Conservation (phyloP, 2,888 invertebrate genomes). For the Aporophyla lueneburgensis region DNA sequence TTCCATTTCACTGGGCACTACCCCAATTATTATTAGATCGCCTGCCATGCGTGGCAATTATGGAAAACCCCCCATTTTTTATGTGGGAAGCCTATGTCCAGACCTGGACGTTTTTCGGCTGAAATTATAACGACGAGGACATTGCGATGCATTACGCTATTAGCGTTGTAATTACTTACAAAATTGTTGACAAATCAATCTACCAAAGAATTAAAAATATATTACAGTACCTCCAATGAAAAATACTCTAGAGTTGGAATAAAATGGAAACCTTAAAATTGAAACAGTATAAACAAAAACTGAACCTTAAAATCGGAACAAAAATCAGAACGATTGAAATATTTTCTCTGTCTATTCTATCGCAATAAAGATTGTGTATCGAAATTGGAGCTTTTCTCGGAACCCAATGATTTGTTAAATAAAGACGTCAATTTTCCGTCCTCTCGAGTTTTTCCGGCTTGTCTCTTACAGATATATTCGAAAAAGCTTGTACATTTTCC, state of each 20-base stretch:
- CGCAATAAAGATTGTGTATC: slow-evolving; percentile 25
- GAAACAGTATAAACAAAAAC: too few relatives aligned
- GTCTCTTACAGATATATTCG: slow-evolving; percentile 34
- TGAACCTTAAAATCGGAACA: slow-evolving; percentile 14
- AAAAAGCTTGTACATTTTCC: slow-evolving; percentile 32
- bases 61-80: too few relatives aligned
- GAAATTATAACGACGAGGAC: too few relatives aligned
- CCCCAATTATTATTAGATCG: not conserved
- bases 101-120: too few relatives aligned
- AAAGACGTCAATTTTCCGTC: slow-evolving; percentile 48
- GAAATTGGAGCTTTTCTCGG: slow-evolving; percentile 41
- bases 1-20: not conserved
- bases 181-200: not conserved
- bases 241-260: not conserved
- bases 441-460: slow-evolving; percentile 19
- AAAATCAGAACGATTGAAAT: slow-evolving; percentile 17
- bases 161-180: too few relatives aligned
- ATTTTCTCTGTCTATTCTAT: slow-evolving; percentile 10
- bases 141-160: too few relatives aligned
- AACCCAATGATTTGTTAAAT: slow-evolving; percentile 59
- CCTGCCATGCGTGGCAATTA: too few relatives aligned
- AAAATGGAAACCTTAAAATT: too few relatives aligned
- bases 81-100: too few relatives aligned
- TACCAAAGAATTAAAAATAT: not conserved
- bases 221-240: not conserved